A percentile compares a stretch with the other conserved stretches of the same genome.
Evolutionary conservation across 2,797 vertebrate species (phyloP).

Genomic region (Hippopotamyrus pictus): DNA sequence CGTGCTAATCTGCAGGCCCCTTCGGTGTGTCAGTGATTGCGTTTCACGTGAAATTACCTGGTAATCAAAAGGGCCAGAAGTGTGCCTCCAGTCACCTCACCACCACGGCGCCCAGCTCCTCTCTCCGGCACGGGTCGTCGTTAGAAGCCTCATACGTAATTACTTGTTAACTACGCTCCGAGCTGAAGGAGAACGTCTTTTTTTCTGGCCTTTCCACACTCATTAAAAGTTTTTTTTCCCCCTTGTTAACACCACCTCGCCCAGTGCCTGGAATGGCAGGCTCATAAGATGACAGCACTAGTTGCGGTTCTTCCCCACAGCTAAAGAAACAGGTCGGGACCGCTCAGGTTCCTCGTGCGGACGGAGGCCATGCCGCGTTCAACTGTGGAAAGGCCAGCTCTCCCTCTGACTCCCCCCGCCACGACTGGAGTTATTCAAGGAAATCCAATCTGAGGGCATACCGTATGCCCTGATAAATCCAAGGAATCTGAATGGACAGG

Average conservation of each 20-base stretch:
- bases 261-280: not conserved
- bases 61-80: constrained; percentile 25
- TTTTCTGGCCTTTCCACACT: not conserved
- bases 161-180: constrained; percentile 12
- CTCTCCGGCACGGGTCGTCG: constrained; percentile 3
- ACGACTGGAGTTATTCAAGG: constrained; percentile 16
- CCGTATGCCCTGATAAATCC: not conserved
- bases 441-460: constrained; percentile 31
- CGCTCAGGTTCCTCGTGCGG: not conserved
- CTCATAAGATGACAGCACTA: not conserved
- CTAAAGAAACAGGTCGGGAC: not conserved
- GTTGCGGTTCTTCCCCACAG: not conserved
- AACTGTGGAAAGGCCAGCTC: not conserved
- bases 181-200: not conserved
- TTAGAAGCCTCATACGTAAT: constrained; percentile 13
- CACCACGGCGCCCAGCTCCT: not conserved
- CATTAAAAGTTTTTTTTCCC: not conserved
- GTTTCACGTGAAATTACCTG: constrained; percentile 25
- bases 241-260: not conserved
- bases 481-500: not conserved
- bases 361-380: not conserved
- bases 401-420: not conserved
- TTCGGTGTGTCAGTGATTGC: constrained; percentile 24
- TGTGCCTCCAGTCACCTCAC: constrained; percentile 16
- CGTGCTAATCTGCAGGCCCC: constrained; percentile 19